Conservation (phyloP, 2,113 vertebrate species). For the Pygoscelis antarcticus region DNA sequence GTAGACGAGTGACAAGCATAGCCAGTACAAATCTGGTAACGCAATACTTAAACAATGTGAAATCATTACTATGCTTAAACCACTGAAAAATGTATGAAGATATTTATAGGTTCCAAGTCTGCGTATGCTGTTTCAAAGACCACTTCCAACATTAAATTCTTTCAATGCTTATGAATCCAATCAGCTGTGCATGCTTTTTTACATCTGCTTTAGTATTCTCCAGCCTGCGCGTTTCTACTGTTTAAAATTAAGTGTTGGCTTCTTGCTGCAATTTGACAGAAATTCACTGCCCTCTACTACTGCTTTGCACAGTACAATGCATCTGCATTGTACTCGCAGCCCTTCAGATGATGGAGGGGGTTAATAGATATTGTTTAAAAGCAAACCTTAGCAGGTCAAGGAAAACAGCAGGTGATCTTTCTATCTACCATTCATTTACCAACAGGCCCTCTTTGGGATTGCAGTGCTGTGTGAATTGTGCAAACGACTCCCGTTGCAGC, state of each 20-base stretch:
- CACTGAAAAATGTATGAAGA: constrained; percentile 1
- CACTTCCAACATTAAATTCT: constrained; percentile 3
- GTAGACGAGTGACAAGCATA: neutral
- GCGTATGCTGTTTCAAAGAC: neutral
- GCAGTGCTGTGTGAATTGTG: neutral
- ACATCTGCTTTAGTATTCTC: neutral
- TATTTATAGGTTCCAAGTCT: constrained; percentile 19
- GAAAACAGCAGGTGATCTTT: neutral
- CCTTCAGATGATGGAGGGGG: neutral
- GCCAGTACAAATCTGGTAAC: neutral
- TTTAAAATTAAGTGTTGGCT: neutral
- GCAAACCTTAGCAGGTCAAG: neutral
- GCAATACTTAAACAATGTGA: neutral
- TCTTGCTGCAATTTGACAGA: neutral
- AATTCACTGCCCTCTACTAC: neutral
- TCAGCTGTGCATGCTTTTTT: constrained; percentile 5
- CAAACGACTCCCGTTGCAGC: neutral
- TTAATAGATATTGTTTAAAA: neutral
- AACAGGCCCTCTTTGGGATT: neutral
- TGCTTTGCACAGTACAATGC: neutral
- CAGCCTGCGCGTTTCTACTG: neutral
- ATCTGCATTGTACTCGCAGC: neutral
- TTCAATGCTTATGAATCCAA: neutral
- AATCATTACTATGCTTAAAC: constrained; percentile 30
- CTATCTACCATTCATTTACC: neutral